Evolutionary conservation across 1,140 invertebrate genomes (phyloP).

Genomic region (Harlomillsia oculata): DNA sequence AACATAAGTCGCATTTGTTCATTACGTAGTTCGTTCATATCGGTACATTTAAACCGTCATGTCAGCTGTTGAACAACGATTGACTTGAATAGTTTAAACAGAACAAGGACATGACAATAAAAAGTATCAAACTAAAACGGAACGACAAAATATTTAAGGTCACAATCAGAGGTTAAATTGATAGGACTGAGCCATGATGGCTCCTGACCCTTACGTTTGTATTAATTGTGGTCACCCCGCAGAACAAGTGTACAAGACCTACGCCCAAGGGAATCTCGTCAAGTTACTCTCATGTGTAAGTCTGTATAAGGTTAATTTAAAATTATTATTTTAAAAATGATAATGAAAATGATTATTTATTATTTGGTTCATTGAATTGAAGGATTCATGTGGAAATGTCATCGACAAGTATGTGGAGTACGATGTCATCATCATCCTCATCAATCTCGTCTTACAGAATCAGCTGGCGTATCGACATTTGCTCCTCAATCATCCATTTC

Average conservation of each 20-base stretch:
- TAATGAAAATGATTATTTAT: no score
- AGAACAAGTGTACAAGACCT: slow-evolving; percentile 31
- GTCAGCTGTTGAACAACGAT: no score
- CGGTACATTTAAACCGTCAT: no score
- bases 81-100: no score
- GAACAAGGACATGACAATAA: no score
- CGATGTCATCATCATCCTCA: slow-evolving; percentile 24
- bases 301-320: background rate
- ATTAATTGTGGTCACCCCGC: slow-evolving; percentile 26
- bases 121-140: no score
- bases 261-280: slow-evolving; percentile 29
- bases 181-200: slow-evolving; percentile 13
- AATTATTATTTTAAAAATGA: background rate
- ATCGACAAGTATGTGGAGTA: slow-evolving; percentile 31
- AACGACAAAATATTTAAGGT: background rate
- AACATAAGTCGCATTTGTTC: no score
- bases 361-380: background rate
- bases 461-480: slow-evolving; percentile 25
- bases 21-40: no score
- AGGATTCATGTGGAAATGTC: slow-evolving; percentile 25
- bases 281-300: slow-evolving; percentile 32
- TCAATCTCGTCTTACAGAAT: slow-evolving; percentile 30
- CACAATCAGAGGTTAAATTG: background rate
- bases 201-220: slow-evolving; percentile 26
- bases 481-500: slow-evolving; percentile 25